Base-by-base conservation (phyloP, 1,140 invertebrate species). In the Onthophagus taurus region DNA sequence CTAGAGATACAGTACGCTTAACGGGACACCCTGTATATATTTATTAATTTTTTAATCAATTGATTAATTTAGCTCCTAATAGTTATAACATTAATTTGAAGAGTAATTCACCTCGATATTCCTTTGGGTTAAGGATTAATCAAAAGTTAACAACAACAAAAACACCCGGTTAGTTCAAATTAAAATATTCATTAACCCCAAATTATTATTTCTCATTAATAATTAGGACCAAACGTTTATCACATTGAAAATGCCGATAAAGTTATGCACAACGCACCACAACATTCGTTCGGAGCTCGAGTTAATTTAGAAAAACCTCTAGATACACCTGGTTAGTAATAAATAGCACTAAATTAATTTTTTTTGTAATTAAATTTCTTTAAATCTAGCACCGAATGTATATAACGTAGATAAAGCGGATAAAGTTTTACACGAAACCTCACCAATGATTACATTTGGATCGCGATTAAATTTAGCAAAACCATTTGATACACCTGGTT, bases 171-270 rank as follows among this genome's bases (percentile, higher is more conserved):
- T 57, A 57, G 58, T 57, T 50, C 45, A n/a, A n/a, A n/a, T n/a
- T n/a, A n/a, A n/a, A n/a, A n/a, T n/a, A n/a, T n/a, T n/a, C n/a
- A n/a, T n/a, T n/a, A n/a, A n/a, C n/a, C n/a, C 6, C 14, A n/a
- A 33, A 13, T 6, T 33, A 6, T 14, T 33, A 13, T 13, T 33
- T 33, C 13, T 26, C n/a, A 7, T 26, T 26, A 7, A 26, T 26
- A 7, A 7, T 42, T 30, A 44, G 78, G 81, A 60, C 72, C 86
- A 50, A 72, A 87, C 61, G 69, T 76, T 59, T 75, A 90, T 68
- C 69, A 75, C 63, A 80, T 83, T 4, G 80, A 87, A 52, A 80
- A 76, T 53, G 71, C 75, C 20, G 77, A 79, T 48, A 75, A 76
- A 54, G 58, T 76, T 9, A 66, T 80, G 19, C 67, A 71, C 12